These are phyloP conservation scores for Gavia stellata DNA, from an alignment of 2,113 vertebrate genomes.

Conservation along the genomic window DNA sequence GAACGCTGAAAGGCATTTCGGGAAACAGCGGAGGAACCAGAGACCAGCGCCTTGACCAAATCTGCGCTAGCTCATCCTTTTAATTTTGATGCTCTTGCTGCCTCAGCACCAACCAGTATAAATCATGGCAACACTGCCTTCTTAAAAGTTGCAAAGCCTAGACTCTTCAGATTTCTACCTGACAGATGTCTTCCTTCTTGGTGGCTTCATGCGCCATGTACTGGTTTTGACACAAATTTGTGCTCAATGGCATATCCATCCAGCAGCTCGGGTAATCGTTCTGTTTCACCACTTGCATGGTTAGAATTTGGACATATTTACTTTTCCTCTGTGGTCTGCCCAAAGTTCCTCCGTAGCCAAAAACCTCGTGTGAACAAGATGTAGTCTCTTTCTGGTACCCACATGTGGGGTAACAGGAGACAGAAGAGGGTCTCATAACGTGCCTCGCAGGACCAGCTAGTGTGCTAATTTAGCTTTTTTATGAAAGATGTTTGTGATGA, in stretches of 20 bases:
- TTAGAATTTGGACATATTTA: neutral
- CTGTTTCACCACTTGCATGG: neutral
- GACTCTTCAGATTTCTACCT: neutral
- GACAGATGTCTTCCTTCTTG: neutral
- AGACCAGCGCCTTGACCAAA: neutral
- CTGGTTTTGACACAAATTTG: neutral
- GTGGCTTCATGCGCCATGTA: neutral
- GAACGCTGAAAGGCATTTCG: neutral
- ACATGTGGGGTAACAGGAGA: rapidly evolving
- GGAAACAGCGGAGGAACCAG: neutral
- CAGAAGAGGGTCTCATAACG: neutral
- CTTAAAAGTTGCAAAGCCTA: neutral
- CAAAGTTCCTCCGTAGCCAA: neutral
- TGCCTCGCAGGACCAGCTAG: neutral
- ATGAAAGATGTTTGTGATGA: neutral
- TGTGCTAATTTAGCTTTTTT: neutral
- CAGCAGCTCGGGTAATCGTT: neutral
- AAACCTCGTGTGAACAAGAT: neutral
- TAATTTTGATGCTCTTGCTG: neutral
- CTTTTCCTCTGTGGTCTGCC: neutral
- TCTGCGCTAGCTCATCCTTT: neutral
- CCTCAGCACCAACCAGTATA: neutral
- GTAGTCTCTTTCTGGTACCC: neutral
- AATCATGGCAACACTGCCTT: neutral
- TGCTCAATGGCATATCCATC: neutral